Evolutionary conservation across 1,140 invertebrate species (phyloP), one percentile per base, ranked within the genome.

Genomic region (Sesamia nonagrioides): DNA sequence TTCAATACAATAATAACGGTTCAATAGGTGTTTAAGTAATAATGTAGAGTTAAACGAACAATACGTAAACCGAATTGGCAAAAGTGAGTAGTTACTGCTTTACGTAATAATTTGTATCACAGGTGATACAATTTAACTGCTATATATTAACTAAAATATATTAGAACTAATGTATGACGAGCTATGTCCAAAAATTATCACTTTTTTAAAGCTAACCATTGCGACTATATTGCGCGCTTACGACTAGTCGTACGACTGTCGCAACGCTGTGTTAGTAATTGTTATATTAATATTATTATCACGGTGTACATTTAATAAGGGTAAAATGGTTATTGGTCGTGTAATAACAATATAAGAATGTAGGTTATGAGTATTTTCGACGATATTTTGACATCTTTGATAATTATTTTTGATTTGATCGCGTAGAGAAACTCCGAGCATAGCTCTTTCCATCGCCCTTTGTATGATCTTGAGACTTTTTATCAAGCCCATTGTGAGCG

Each of bases 171-270:
- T 7, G 11, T 11, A 6, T 42, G 17, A 63, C 37, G 60, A 63
- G 37, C 35, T 63, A 63, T 42, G 60, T 40, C 60, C 60, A 63
- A 63, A 63, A 63, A 63, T 18, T 48, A 33, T 68, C 63, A 48
- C 40, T 68, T 48, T 68, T 68, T 15, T 48, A 40, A 33, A 9
- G 4, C 5, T 9, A 13, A 33, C 4, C 17, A 37, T 8, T 61
- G 60, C 60, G 33, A 17, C 33, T 37, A 18, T 60, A 35, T 61
- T 37, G 7, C 3, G 37, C 37, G 61, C 17, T 60, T 63, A 40
- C 60, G 60, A 68, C 42, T 45, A 40, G 42, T 68, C 35, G 35
- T 9, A 63, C 35, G 60, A 63, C 37, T 63, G 37, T 40, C 60
- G 35, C 33, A 35, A 40, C 37, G 60, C 60, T 63, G 60, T 61